Evolutionary conservation across 2,797 vertebrate species (phyloP), one percentile per base, ranked within the genome.

Genomic region (Ataeniobius toweri): DNA sequence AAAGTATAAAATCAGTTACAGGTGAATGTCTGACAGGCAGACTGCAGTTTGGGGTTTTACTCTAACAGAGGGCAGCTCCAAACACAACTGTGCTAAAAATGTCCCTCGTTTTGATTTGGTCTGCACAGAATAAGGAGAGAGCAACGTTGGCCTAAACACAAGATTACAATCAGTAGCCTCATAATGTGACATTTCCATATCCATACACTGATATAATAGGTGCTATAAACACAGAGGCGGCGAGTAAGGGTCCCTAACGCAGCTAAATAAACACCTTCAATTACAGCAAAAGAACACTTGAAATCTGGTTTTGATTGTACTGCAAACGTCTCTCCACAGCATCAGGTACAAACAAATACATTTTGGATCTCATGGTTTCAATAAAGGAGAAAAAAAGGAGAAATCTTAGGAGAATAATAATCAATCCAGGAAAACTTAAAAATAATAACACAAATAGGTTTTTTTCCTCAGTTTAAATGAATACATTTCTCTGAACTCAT

Each of bases 111-210:
- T 26, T 46, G 12, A 89, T 94, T 94, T 95, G 92, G 90, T 94
- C 90, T 16, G 86, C 88, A 90, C 26, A 71, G 5, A 75, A 73
- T 78, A 68, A 28, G 26, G 78, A 79, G 85, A 85, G 80, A 86
- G 85, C 82, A 85, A 77, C 55, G 78, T 80, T 65, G 84, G 80
- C 80, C 71, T 74, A 81, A 84, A 90, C 82, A 46, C 75, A 91
- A 90, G 91, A 85, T 77, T 94, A 95, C 93, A 95, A 95, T 95
- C 91, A 94, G 91, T 92, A 92, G 89, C 90, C 92, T 90, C 73
- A 92, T 94, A 95, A 95, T 94, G 93, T 95, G 94, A 95, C 92
- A 85, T 86, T 88, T 85, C 90, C 83, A 81, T 88, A 20, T 63
- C 85, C 88, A 91, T 81, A 83, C 74, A 75, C 80, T 20, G 46